These are phyloP conservation scores for Harpagifer antarcticus DNA, from an alignment of 2,797 vertebrate species.

Conservation along the genomic window DNA sequence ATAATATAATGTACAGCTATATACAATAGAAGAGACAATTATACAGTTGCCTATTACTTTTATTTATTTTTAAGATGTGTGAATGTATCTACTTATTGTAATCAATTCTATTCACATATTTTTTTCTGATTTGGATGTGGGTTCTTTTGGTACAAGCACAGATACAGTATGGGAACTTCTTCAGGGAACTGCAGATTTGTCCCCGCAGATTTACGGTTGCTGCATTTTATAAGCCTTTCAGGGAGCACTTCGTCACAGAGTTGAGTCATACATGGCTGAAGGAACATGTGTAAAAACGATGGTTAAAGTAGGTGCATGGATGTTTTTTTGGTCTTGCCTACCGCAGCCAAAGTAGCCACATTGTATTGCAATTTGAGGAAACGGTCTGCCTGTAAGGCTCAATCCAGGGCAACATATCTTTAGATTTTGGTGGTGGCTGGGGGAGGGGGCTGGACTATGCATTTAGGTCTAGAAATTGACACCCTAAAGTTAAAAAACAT, in stretches of 20 bases:
- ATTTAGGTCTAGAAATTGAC: conserved; percentile 19
- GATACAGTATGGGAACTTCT: neutral
- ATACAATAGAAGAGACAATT: neutral
- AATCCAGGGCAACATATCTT: neutral
- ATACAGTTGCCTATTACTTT: neutral
- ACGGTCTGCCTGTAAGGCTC: neutral
- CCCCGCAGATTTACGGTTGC: neutral
- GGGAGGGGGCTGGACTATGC: too few species aligned
- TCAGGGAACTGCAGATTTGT: neutral
- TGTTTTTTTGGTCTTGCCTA: neutral
- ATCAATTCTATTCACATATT: neutral
- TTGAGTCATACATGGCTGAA: neutral
- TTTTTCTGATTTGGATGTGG: neutral
- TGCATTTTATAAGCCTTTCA: neutral
- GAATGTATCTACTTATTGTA: neutral
- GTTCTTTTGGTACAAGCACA: neutral
- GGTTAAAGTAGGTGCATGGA: neutral
- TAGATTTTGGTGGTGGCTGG: neutral
- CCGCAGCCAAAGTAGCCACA: neutral
- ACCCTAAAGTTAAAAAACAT: conserved; percentile 31
- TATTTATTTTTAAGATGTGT: neutral
- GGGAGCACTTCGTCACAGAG: neutral
- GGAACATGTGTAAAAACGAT: neutral
- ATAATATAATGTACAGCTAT: neutral
- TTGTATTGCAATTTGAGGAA: neutral